Conservation (phyloP, 2,888 invertebrate species). For the Coelogynopora nodosa region DNA sequence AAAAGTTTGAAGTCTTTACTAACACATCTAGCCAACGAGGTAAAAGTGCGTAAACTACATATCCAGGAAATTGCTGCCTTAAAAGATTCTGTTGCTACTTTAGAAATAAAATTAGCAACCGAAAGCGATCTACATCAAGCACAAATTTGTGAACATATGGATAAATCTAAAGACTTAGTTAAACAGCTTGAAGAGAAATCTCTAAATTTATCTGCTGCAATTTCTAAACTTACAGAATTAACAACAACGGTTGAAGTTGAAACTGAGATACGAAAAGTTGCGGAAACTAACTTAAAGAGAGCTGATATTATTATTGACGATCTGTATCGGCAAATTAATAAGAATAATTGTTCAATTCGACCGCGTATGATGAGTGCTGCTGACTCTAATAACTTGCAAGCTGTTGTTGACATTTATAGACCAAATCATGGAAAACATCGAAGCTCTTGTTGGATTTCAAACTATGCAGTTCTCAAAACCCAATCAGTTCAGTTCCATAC, state of each 20-base stretch:
- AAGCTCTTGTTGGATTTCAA: neutral
- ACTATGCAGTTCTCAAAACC: slow-evolving; percentile 35
- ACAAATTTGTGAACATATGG: neutral
- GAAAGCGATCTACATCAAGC: neutral
- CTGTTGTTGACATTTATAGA: no score
- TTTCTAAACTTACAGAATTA: neutral
- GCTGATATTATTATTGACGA: neutral
- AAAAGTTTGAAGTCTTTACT: neutral
- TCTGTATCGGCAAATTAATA: slow-evolving; percentile 30
- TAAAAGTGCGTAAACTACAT: neutral
- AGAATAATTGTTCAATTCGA: no score
- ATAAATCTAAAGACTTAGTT: no score
- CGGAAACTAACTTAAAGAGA: neutral
- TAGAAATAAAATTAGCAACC: neutral
- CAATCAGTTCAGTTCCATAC: neutral
- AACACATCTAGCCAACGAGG: neutral
- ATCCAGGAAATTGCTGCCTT: neutral
- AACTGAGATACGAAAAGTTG: neutral
- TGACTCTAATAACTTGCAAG: no score
- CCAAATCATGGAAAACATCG: no score
- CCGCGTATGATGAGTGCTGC: no score
- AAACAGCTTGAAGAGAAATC: no score
- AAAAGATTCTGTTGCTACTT: neutral
- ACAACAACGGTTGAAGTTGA: neutral
- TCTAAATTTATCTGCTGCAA: no score